These are phyloP conservation scores for Philantomba maxwellii DNA, from an alignment of 2,113 vertebrate species.

Conservation along the genomic window DNA sequence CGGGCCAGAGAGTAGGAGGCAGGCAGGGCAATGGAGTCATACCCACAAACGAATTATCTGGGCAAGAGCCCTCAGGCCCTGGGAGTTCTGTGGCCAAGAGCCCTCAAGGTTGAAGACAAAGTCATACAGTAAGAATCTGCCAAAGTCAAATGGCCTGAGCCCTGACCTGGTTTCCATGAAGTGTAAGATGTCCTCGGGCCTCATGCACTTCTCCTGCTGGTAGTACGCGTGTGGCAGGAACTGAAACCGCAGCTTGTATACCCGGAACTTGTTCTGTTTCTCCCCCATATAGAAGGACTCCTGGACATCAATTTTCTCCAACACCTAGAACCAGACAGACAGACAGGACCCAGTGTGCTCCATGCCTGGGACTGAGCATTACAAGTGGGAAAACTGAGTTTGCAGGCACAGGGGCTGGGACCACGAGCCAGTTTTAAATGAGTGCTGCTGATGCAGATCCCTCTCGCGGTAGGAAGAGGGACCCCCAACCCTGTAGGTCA, in stretches of 20 bases:
- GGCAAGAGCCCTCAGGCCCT: not conserved
- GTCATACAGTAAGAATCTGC: not conserved
- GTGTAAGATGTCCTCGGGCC: constrained; percentile 84
- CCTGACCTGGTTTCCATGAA: constrained; percentile 92
- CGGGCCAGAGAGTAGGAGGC: too few relatives aligned
- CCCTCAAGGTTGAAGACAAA: not conserved
- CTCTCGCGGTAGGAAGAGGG: accelerated
- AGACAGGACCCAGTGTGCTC: not conserved
- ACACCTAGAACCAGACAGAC: constrained; percentile 79
- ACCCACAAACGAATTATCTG: not conserved
- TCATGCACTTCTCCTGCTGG: constrained; percentile 87
- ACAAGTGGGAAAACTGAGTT: not conserved
- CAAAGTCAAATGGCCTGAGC: not conserved
- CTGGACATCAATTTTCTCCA: constrained; percentile 89
- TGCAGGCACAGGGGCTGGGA: not conserved
- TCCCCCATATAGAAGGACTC: constrained; percentile 83
- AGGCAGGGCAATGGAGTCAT: not conserved
- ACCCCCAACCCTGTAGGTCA: not conserved
- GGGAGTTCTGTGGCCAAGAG: not conserved
- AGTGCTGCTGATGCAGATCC: not conserved
- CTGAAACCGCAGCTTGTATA: constrained; percentile 86
- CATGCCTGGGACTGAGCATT: not conserved
- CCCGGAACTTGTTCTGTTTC: constrained; percentile 75
- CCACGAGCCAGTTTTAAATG: not conserved
- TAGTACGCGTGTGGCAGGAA: constrained; percentile 88